Evolutionary conservation across 2,797 vertebrate species (phyloP).

Genomic region (Hozukius guyotensis): DNA sequence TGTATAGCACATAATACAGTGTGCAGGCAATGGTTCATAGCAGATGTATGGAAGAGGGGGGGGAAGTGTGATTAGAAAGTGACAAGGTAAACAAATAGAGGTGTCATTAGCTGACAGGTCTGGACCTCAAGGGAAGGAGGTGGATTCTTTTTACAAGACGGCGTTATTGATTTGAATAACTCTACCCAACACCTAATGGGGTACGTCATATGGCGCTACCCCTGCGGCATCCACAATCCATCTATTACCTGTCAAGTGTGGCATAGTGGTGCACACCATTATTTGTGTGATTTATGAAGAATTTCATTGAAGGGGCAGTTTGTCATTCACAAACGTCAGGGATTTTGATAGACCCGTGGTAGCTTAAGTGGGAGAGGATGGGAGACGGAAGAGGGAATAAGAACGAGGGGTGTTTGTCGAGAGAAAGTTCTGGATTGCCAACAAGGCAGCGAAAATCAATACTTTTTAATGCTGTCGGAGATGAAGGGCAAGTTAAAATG

Average conservation of each 20-base stretch:
- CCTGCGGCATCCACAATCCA: slow-evolving; percentile 79
- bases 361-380: slow-evolving; percentile 1
- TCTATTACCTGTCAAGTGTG: slow-evolving; percentile 84
- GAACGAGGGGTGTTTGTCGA: slow-evolving; percentile 5
- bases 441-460: slow-evolving; percentile 54
- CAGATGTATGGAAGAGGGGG: background rate
- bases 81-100: slow-evolving; percentile 69
- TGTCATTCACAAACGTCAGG: slow-evolving; percentile 78
- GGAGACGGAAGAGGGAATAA: slow-evolving; percentile 35
- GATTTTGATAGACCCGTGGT: slow-evolving; percentile 24
- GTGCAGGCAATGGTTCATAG: background rate
- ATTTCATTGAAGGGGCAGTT: slow-evolving; percentile 80
- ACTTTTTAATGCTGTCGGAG: slow-evolving; percentile 74
- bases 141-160: slow-evolving; percentile 48
- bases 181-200: slow-evolving; percentile 75
- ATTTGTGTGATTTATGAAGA: slow-evolving; percentile 88
- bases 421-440: background rate
- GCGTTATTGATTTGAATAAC: slow-evolving; percentile 82
- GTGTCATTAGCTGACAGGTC: slow-evolving; percentile 62
- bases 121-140: slow-evolving; percentile 53
- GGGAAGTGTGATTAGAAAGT: slow-evolving; percentile 31
- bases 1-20: background rate
- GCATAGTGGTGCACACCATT: slow-evolving; percentile 62
- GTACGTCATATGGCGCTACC: slow-evolving; percentile 76
- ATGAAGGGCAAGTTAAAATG: slow-evolving; percentile 78